These are phyloP conservation scores for Podilymbus podiceps DNA, from an alignment of 2,113 vertebrate genomes.

Conservation along the genomic window DNA sequence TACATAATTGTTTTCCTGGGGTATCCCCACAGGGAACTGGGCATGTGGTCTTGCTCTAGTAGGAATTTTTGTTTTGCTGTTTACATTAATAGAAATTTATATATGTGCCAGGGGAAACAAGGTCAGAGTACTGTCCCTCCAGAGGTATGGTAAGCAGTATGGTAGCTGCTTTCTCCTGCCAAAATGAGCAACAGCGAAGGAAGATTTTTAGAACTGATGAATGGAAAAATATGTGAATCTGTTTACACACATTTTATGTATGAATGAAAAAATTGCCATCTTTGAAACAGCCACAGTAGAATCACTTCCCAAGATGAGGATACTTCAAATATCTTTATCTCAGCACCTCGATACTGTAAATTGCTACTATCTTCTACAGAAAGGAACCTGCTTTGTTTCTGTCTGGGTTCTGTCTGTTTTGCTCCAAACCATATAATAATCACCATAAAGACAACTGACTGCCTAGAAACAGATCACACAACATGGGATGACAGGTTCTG, in stretches of 20 bases:
- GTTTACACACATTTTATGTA: not conserved
- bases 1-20: not conserved
- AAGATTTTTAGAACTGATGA: not conserved
- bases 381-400: not conserved
- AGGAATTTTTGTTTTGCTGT: not conserved
- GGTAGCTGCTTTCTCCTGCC: not conserved
- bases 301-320: not conserved
- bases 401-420: not conserved
- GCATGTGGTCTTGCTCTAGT: not conserved
- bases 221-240: not conserved
- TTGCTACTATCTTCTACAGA: not conserved
- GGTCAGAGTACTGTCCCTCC: not conserved
- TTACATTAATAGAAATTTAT: not conserved
- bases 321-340: not conserved
- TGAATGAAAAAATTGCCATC: not conserved
- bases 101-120: not conserved
- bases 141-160: not conserved
- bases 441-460: not conserved
- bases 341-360: not conserved
- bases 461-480: not conserved
- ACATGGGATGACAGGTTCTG: not conserved
- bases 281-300: not conserved
- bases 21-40: not conserved
- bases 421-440: not conserved
- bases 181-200: not conserved